Evolutionary conservation across 2,797 vertebrate genomes (phyloP).

Genomic region (Chelon auratus): DNA sequence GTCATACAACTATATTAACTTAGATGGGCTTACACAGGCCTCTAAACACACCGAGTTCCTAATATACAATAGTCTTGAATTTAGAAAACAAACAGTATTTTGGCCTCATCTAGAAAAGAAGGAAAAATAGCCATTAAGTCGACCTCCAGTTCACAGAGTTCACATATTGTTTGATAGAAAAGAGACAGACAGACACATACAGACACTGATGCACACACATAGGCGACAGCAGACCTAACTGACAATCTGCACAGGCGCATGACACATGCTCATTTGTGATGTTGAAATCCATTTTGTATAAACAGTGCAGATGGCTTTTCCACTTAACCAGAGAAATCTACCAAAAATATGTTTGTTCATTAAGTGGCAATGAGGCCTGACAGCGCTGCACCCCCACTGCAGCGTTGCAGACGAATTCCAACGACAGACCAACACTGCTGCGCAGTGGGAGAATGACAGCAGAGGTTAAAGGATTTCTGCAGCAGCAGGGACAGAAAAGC

Average conservation of each 20-base stretch:
- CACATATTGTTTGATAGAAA: neutral
- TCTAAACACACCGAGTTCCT: neutral
- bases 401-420: conserved; percentile 57
- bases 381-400: conserved; percentile 69
- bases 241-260: conserved; percentile 10
- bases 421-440: conserved; percentile 44
- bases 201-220: neutral
- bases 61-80: neutral
- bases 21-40: conserved; percentile 14
- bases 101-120: neutral
- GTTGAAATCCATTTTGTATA: conserved; percentile 45
- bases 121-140: neutral
- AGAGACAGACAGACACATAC: too few relatives aligned
- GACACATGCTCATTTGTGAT: conserved; percentile 29
- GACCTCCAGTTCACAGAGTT: neutral
- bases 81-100: neutral
- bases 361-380: conserved; percentile 76
- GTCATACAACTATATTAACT: conserved; percentile 35
- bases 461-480: conserved; percentile 79
- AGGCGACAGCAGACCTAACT: conserved; percentile 2
- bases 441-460: conserved; percentile 70
- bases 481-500: conserved; percentile 59
- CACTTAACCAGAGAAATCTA: conserved; percentile 61
- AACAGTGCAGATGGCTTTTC: conserved; percentile 63
- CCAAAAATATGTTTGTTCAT: conserved; percentile 78